These are phyloP conservation scores for Danaus plexippus DNA, from an alignment of 1,140 invertebrate species.

Conservation along the genomic window DNA sequence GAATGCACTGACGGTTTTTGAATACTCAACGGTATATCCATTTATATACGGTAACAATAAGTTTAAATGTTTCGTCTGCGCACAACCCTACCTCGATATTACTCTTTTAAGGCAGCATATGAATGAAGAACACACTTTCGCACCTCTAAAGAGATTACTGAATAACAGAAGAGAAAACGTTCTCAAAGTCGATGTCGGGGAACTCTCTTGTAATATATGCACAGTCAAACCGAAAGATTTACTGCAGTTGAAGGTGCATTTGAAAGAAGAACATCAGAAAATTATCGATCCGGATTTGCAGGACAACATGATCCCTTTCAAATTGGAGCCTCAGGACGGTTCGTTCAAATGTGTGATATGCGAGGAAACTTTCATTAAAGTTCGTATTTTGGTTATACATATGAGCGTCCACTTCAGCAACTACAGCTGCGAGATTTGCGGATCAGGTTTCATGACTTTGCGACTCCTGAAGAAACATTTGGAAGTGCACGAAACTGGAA, in stretches of 20 bases:
- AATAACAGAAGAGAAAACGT: conserved; percentile 55
- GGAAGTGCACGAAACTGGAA: conserved; percentile 67
- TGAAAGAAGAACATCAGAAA: conserved; percentile 49
- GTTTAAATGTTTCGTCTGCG: conserved; percentile 61
- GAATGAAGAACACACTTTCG: conserved; percentile 42
- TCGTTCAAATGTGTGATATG: conserved; percentile 72
- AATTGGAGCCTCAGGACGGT: conserved; percentile 37
- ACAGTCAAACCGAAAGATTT: conserved; percentile 30
- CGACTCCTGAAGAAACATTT: conserved; percentile 69
- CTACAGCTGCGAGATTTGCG: conserved; percentile 68
- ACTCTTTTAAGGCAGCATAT: conserved; percentile 45
- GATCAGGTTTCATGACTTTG: conserved; percentile 70
- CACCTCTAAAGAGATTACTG: conserved; percentile 44
- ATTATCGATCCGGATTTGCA: conserved; percentile 47
- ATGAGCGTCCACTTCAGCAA: conserved; percentile 66
- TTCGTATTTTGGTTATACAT: conserved; percentile 56
- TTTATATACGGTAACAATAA: conserved; percentile 60
- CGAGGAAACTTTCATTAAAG: conserved; percentile 71
- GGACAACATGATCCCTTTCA: conserved; percentile 61
- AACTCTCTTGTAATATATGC: conserved; percentile 50
- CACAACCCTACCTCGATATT: conserved; percentile 48
- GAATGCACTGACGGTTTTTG: conserved; percentile 54
- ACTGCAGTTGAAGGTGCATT: conserved; percentile 41
- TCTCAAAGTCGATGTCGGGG: conserved; percentile 54
- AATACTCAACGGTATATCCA: conserved; percentile 55